A percentile compares a stretch with the other conserved stretches of the same genome.
These are phyloP conservation scores for Leiothrix lutea DNA, from an alignment of 2,113 vertebrate species.

Conservation along the genomic window DNA sequence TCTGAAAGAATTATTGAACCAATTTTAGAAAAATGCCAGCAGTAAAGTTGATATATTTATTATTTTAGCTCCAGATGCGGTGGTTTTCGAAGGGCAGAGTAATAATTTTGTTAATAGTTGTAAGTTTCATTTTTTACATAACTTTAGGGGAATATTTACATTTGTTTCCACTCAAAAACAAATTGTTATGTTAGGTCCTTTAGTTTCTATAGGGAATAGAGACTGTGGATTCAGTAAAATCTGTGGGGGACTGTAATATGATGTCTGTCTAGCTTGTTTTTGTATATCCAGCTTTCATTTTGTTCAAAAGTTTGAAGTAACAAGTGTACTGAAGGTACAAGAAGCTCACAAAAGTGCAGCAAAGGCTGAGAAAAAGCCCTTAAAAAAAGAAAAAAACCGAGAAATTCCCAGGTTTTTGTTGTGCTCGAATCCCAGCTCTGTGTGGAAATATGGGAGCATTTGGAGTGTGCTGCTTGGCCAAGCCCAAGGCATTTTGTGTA, in stretches of 20 bases:
- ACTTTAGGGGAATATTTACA: background rate
- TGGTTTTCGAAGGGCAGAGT: background rate
- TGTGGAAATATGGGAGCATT: background rate
- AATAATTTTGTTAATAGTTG: background rate
- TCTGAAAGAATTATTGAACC: background rate
- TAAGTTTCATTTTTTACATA: background rate
- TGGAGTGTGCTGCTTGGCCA: too few relatives aligned
- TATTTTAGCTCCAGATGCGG: background rate
- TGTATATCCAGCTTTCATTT: background rate
- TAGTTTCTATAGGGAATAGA: slow-evolving; percentile 1
- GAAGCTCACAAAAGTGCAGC: background rate
- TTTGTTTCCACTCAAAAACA: background rate
- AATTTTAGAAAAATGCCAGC: background rate
- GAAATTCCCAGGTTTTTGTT: background rate
- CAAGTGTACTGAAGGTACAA: background rate
- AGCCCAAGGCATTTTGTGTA: background rate
- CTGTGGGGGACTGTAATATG: background rate
- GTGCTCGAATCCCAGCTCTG: background rate
- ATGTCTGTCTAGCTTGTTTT: background rate
- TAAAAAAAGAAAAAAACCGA: background rate
- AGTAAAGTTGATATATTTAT: background rate
- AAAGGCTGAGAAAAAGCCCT: background rate
- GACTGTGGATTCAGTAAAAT: background rate
- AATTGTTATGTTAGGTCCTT: background rate
- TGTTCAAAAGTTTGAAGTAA: background rate